Evolutionary conservation across 2,797 vertebrate genomes (phyloP).

Genomic region (Propithecus perrieri): DNA sequence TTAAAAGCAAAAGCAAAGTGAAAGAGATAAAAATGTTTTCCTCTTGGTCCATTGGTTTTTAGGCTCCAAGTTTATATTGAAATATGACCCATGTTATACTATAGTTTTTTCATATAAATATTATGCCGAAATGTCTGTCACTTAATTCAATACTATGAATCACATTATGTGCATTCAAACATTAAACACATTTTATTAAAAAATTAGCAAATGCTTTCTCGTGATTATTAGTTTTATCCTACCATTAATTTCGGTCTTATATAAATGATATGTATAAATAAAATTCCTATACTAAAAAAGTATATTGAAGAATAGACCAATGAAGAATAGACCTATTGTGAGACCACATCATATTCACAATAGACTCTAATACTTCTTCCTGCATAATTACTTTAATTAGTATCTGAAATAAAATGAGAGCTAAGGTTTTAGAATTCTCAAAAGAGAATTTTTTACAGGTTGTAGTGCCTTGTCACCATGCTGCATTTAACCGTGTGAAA

Average conservation of each 20-base stretch:
- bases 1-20: neutral
- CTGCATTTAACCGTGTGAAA: neutral
- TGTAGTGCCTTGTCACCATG: neutral
- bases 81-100: neutral
- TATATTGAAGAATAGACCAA: neutral
- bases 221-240: slow-evolving; percentile 40
- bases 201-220: slow-evolving; percentile 23
- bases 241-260: neutral
- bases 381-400: neutral
- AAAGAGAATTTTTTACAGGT: neutral
- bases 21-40: neutral
- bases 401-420: neutral
- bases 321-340: neutral
- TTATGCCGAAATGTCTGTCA: neutral
- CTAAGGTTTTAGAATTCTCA: neutral
- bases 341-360: neutral
- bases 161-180: neutral
- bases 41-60: neutral
- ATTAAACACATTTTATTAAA: neutral
- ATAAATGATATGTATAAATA: neutral
- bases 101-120: slow-evolving; percentile 24
- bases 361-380: neutral
- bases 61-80: neutral
- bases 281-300: neutral
- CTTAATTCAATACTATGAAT: neutral